Base-by-base conservation (phyloP, 1,140 invertebrate genomes). In the Drosophila azteca region DNA sequence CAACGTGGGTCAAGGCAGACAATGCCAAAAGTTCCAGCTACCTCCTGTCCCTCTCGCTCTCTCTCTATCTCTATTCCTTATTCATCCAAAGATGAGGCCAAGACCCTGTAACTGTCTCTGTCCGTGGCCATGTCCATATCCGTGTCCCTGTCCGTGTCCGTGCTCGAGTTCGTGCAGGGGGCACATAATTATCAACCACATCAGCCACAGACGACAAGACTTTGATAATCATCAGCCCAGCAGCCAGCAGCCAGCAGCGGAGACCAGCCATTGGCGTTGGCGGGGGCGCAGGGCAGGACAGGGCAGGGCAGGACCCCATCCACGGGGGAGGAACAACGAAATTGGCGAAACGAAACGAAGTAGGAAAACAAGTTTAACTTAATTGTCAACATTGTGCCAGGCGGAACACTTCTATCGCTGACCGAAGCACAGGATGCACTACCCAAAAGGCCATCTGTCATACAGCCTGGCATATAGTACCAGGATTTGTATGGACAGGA, bases 321-420 rank as follows among this genome's bases (percentile, higher is more conserved):
- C 31, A 11, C 6, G 13, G 41, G 31, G 3, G 31, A 39, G 17
- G 22, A 41, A 20, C 46, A 54, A 35, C 61, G 58, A 57, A 85
- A 84, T 81, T 87, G 81, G 70, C 69, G 59, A 75, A 75, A 85
- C 66, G 66, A 69, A 85, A 82, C 82, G 69, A 87, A 85, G 82
- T 78, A 88, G 64, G 78, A 85, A 85, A 85, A 82, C 82, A 85
- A 85, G 82, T 87, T 85, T 82, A 85, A 85, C 82, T 85, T 85
- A 85, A 85, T 85, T 85, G 82, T 85, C 82, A 85, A 87, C 82
- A 85, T 87, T 85, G 77, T 77, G 81, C 67, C 49, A 65, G 45
- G 77, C 65, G 67, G 24, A 26, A 26, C 24, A 26, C 24, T 26
- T 26, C 24, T 5, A 4, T 26, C 4, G 24, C 4, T 4, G 5